Evolutionary conservation across 2,113 vertebrate species (phyloP), one percentile per base, ranked within the genome.

Genomic region (Notiomystis cincta): DNA sequence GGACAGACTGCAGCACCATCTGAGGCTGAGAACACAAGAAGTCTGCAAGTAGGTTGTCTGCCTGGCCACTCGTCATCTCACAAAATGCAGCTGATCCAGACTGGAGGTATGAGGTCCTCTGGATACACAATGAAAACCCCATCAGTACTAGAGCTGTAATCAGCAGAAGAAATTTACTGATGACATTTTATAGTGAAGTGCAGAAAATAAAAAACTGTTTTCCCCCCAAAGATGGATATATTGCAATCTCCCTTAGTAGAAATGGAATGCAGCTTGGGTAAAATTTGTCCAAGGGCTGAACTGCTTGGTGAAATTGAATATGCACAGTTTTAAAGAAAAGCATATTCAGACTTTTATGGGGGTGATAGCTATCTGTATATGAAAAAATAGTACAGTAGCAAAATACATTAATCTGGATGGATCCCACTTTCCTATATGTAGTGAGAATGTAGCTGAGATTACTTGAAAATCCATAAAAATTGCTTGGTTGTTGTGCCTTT

Each of bases 221-320:
- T 8, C 4, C 6, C 15, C 18, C 13, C 3, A 24, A 25, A 73
- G 67, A 50, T 22, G 22, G 30, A 70, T 88, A 35, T 48, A 64
- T 54, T 80, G 38, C 58, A 88, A 33, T 70, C 78, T 89, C 66
- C 28, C 11, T 90, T 77, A 61, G 73, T 9, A 77, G 47, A 71
- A 61, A 61, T 2, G 19, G 58, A 82, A 82, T 15, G 14, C 25
- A 82, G 30, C 35, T 70, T 69, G 71, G 58, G 80, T 88, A 47
- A 90, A 93, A 50, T 70, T 73, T 82, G 66, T 80, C 71, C 62
- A 71, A 80, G 33, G 24, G 9, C 14, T 82, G 75, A 88, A 83
- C 67, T 70, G 14, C 73, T 76, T 79, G 42, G 70, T 69, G 82
- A 88, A 90, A 93, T 62, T 88, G 47, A 75, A 92, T 95, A 95